Conservation (phyloP, 2,888 invertebrate genomes). For the Drepana falcataria region DNA sequence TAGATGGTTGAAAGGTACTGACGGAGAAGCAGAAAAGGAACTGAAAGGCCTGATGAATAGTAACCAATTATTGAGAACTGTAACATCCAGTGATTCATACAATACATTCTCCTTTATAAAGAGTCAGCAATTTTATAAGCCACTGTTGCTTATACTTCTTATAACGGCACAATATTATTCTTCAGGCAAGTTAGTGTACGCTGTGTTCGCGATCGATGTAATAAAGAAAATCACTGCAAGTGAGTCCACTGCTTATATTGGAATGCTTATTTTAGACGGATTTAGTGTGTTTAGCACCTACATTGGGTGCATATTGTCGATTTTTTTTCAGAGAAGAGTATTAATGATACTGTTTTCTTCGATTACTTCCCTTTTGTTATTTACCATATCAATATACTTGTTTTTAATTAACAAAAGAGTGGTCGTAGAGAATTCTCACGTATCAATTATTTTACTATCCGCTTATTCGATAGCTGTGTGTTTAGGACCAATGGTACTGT, state of each 20-base stretch:
- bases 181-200: background rate
- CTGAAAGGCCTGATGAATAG: slow-evolving; percentile 17
- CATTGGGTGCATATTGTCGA: background rate
- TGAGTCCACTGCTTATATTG: background rate
- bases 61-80: background rate
- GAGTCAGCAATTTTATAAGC: background rate
- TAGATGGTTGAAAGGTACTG: slow-evolving; percentile 22
- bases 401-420: background rate
- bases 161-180: background rate
- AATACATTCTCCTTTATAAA: background rate
- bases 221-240: background rate
- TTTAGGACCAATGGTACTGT: background rate
- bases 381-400: background rate
- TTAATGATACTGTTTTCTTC: background rate
- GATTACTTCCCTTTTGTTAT: background rate
- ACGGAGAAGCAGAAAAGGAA: slow-evolving; percentile 16
- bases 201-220: background rate
- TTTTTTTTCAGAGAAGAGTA: background rate
- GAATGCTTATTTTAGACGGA: background rate
- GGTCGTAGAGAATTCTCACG: background rate
- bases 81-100: background rate
- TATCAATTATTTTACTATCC: background rate
- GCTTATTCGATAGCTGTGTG: background rate
- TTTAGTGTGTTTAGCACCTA: background rate
- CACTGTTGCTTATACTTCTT: background rate